phyloP scores from a whole-genome alignment of 2,797 vertebrate genomes.

The Agapornis canus region DNA sequence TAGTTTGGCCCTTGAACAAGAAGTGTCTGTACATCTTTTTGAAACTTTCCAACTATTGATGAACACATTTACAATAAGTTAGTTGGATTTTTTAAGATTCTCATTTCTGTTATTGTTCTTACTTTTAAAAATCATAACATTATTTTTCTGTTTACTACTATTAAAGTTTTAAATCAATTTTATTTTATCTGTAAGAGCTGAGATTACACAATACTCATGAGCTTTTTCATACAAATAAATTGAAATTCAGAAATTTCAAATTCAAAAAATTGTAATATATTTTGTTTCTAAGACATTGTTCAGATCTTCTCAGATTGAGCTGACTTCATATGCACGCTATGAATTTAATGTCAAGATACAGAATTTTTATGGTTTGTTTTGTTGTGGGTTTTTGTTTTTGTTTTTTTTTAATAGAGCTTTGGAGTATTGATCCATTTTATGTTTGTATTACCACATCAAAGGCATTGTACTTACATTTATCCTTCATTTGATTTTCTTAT shows the following conservation, averaged over 20 bases:
- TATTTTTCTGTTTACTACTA: background rate
- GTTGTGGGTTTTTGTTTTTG: too few relatives aligned
- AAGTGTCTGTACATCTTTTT: background rate
- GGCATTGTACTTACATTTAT: background rate
- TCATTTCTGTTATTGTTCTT: background rate
- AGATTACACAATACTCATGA: background rate
- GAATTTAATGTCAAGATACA: background rate
- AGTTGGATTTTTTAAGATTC: rapidly evolving
- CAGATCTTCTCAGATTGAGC: background rate
- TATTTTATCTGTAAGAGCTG: background rate
- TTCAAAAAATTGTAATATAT: background rate
- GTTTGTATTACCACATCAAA: background rate
- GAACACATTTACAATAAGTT: background rate
- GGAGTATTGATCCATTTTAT: background rate
- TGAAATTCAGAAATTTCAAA: background rate
- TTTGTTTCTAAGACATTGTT: background rate
- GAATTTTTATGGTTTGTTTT: background rate
- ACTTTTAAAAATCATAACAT: background rate
- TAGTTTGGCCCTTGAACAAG: background rate
- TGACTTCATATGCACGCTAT: background rate
- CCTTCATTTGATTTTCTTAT: background rate
- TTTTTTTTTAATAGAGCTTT: background rate
- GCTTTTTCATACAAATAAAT: background rate
- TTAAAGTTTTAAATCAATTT: background rate
- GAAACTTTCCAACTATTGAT: background rate